Conservation (phyloP, 2,113 vertebrate species). For the Ailurus styani region DNA sequence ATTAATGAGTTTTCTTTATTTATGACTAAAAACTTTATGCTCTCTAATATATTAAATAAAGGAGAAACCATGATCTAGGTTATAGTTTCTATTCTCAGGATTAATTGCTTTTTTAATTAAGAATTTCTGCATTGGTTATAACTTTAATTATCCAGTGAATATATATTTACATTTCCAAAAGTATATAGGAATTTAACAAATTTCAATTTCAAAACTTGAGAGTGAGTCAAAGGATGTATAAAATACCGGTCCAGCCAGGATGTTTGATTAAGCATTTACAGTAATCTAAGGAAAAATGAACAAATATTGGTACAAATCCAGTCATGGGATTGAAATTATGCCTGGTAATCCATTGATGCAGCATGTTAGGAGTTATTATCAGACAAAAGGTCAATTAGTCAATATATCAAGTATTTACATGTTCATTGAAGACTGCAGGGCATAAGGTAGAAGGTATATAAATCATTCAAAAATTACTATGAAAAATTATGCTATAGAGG, state of each 20-base stretch:
- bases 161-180: neutral
- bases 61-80: neutral
- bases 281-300: neutral
- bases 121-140: slow-evolving; percentile 31
- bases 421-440: neutral
- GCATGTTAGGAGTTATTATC: neutral
- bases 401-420: neutral
- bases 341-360: neutral
- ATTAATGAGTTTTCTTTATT: slow-evolving; percentile 39
- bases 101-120: slow-evolving; percentile 52
- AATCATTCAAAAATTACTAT: neutral
- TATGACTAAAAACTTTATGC: neutral
- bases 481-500: neutral
- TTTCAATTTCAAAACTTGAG: slow-evolving; percentile 12
- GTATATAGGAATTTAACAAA: neutral
- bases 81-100: slow-evolving; percentile 3
- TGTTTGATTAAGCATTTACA: neutral
- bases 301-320: neutral
- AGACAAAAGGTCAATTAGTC: neutral
- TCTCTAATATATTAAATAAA: slow-evolving; percentile 10
- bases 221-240: neutral
- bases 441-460: neutral
- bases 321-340: neutral
- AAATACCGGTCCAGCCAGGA: neutral
- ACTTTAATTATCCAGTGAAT: neutral